These are phyloP conservation scores for Protomyctophum bolini DNA, from an alignment of 2,113 vertebrate genomes.

Conservation along the genomic window DNA sequence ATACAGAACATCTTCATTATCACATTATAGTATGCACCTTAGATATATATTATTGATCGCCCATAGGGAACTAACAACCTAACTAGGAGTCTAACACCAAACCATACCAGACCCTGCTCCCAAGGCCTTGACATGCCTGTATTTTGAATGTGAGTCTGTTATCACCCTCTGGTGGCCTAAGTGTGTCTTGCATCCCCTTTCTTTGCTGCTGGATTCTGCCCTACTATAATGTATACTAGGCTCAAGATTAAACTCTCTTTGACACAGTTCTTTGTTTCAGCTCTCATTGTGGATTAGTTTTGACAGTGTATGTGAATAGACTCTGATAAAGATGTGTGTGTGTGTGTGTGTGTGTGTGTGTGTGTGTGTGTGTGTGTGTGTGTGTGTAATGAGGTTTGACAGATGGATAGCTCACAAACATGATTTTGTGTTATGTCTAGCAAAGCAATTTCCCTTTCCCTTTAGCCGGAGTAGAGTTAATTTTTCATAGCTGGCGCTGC, in stretches of 20 bases:
- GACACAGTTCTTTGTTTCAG: slow-evolving; percentile 76
- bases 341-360: too few species aligned
- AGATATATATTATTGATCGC: too few species aligned
- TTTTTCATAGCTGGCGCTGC: slow-evolving; percentile 70
- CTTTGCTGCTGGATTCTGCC: slow-evolving; percentile 36
- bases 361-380: too few species aligned
- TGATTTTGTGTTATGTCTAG: slow-evolving; percentile 74
- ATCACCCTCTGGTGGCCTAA: slow-evolving; percentile 69
- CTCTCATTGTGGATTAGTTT: slow-evolving; percentile 62
- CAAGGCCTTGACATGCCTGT: too few species aligned
- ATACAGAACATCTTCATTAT: too few species aligned
- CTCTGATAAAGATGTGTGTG: slow-evolving; percentile 47
- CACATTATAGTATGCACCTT: too few species aligned
- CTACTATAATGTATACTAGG: slow-evolving; percentile 50
- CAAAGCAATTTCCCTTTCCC: slow-evolving; percentile 72
- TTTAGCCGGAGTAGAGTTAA: slow-evolving; percentile 74
- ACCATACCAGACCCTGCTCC: too few species aligned
- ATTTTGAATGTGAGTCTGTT: background rate
- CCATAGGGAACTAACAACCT: too few species aligned
- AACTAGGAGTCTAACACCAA: too few species aligned
- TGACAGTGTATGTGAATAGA: slow-evolving; percentile 55
- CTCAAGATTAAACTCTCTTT: slow-evolving; percentile 62
- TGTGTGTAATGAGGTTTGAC: slow-evolving; percentile 65
- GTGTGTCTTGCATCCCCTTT: slow-evolving; percentile 15
- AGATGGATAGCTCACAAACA: slow-evolving; percentile 74